Base-by-base conservation (phyloP, 1,140 invertebrate genomes). In the Heliconius hewitsoni region DNA sequence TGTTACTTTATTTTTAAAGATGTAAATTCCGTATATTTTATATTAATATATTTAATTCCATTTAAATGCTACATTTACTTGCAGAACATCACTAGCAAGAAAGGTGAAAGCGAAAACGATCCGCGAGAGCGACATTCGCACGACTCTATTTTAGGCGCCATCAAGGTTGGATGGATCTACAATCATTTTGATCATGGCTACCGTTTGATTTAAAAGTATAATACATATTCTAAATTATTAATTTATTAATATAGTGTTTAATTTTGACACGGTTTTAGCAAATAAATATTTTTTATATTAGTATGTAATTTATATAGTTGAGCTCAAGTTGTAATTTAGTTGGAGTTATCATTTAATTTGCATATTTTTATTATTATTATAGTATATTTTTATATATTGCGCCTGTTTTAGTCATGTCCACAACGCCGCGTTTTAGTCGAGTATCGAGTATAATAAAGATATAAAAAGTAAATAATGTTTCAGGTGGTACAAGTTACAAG, bases 81-180 rank as follows among this genome's bases (percentile, higher is more conserved):
- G 60, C 60, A 66, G 23, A 66, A 30, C 27, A 27, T 66, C 23
- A 27, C 60, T 23, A 66, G 11, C 60, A 66, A 11, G 60, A 37
- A 74, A 57, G 55, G 55, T 23, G 74, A 75, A 75, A 75, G 74
- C 60, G 55, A 66, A 60, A 70, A 27, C 23, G 60, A 66, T 70
- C 6, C 27, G 70, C 57, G 60, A 46, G 57, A 70, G 37, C 74
- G 30, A 73, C 71, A 66, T 77, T 72, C 55, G 71, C 60, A 66
- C 74, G 37, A 75, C 37, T 70, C 46, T 74, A 79, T 79, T 79
- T 80, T 73, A 66, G 74, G 71, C 76, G n/a, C 50, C 52, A 27
- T 73, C 79, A 76, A 80, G 79, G 74, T 74, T 73, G 57, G 50
- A 27, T 23, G n/a, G 34, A 34, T 37, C 27, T 66, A 27, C 8